phyloP scores from a whole-genome alignment of 1,140 invertebrate species.

The Bursaphelenchus mucronatus region DNA sequence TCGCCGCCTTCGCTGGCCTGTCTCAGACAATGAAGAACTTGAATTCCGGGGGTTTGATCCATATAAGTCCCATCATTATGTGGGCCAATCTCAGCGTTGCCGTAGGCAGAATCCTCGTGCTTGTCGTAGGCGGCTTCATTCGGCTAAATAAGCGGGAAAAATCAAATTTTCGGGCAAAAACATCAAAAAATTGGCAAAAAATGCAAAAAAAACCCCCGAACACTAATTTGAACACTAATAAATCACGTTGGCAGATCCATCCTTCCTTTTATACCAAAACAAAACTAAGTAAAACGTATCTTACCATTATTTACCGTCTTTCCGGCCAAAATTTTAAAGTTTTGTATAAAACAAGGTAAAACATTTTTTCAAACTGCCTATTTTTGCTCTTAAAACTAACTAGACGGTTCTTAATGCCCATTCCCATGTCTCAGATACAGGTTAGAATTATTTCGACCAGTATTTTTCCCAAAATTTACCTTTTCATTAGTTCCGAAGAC shows the following conservation, averaged over 20 bases:
- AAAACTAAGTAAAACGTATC: too few relatives aligned
- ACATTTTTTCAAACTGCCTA: too few relatives aligned
- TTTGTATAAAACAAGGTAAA: too few relatives aligned
- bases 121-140: constrained; percentile 5
- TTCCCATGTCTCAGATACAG: neutral
- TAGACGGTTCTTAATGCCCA: neutral
- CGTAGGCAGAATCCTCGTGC: constrained; percentile 70
- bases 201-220: too few relatives aligned
- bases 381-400: neutral
- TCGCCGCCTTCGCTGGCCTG: constrained; percentile 68
- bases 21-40: constrained; percentile 70
- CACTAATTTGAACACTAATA: too few relatives aligned
- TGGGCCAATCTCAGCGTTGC: constrained; percentile 62
- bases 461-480: neutral
- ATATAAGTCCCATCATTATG: constrained; percentile 73
- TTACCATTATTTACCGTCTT: too few relatives aligned
- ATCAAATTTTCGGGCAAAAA: too few relatives aligned
- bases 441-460: neutral
- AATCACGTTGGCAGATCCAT: too few relatives aligned
- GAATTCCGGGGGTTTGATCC: constrained; percentile 69
- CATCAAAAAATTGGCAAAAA: too few relatives aligned
- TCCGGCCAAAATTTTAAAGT: too few relatives aligned
- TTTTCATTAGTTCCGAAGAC: neutral
- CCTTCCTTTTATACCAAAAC: too few relatives aligned
- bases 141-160: neutral